These are phyloP conservation scores for Hyles lineata DNA, from an alignment of 2,888 invertebrate genomes.

Conservation along the genomic window DNA sequence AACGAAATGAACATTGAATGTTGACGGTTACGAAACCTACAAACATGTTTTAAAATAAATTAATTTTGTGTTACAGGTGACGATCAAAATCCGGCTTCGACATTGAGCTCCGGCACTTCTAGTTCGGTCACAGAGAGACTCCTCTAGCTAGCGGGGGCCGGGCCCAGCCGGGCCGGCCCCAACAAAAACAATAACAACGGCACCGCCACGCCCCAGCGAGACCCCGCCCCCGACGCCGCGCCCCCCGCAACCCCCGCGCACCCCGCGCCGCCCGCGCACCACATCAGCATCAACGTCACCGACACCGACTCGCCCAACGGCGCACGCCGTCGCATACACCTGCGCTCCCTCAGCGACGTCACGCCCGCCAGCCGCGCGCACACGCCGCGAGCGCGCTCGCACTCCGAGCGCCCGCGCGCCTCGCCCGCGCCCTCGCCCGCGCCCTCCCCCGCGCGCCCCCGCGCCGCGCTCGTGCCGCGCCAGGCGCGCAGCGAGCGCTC, in stretches of 20 bases:
- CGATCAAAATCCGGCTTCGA: conserved; percentile 83
- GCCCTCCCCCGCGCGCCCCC: conserved; percentile 44
- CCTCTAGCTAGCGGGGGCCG: conserved; percentile 90
- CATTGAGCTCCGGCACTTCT: conserved; percentile 87
- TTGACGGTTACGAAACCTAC: not conserved
- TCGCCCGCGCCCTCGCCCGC: conserved; percentile 53
- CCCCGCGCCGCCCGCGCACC: conserved; percentile 48
- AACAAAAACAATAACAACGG: conserved; percentile 65
- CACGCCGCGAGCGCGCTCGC: conserved; percentile 71
- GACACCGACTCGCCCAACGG: conserved; percentile 74
- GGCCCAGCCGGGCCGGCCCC: conserved; percentile 84
- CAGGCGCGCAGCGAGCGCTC: conserved; percentile 63
- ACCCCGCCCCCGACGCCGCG: not conserved
- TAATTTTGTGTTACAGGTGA: conserved; percentile 64
- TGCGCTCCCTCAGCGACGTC: conserved; percentile 79
- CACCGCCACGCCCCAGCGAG: conserved; percentile 49
- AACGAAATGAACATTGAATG: too few relatives aligned
- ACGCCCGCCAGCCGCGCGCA: conserved; percentile 71
- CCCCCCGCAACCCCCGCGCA: not conserved
- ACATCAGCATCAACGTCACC: conserved; percentile 78
- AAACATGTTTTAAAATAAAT: not conserved
- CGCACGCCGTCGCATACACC: conserved; percentile 73
- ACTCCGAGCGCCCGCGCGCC: conserved; percentile 72
- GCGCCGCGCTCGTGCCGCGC: conserved; percentile 46
- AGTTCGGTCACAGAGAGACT: conserved; percentile 90